phyloP scores from a whole-genome alignment of 2,797 vertebrate genomes.

The Syndactyla subalaris region DNA sequence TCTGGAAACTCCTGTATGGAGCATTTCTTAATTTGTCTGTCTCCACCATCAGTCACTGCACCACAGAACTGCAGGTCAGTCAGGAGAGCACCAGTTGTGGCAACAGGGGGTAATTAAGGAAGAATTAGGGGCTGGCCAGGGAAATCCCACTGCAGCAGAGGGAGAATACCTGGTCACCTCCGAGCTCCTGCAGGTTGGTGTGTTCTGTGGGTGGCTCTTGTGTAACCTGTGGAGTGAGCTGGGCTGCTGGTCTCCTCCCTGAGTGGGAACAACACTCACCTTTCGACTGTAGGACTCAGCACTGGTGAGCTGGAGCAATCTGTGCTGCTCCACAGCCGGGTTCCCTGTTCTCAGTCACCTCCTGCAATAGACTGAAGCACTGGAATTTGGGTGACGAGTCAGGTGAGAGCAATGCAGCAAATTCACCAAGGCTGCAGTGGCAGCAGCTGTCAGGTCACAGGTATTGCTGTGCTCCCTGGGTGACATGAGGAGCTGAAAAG shows the following conservation, averaged over 20 bases:
- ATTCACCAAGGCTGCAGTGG: not conserved
- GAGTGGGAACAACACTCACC: fast-evolving
- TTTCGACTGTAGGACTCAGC: not conserved
- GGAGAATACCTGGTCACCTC: not conserved
- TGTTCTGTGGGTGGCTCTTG: not conserved
- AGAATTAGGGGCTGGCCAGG: not conserved
- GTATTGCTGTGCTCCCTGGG: not conserved
- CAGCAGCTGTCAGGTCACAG: not conserved
- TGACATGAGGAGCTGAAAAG: not conserved
- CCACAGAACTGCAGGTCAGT: not conserved
- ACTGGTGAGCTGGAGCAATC: not conserved
- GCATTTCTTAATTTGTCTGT: not conserved
- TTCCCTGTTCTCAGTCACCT: not conserved
- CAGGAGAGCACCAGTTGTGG: not conserved
- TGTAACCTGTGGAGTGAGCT: not conserved
- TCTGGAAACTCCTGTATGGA: not conserved
- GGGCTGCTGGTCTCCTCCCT: not conserved
- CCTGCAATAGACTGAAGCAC: not conserved
- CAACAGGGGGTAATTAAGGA: not conserved
- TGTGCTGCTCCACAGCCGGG: not conserved
- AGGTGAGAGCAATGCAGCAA: not conserved
- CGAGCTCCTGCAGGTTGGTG: not conserved
- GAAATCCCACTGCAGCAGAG: not conserved
- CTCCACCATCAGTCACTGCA: not conserved
- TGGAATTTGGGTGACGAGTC: not conserved